Base-by-base conservation (phyloP, 2,113 vertebrate species). In the Neopipo cinnamomea region DNA sequence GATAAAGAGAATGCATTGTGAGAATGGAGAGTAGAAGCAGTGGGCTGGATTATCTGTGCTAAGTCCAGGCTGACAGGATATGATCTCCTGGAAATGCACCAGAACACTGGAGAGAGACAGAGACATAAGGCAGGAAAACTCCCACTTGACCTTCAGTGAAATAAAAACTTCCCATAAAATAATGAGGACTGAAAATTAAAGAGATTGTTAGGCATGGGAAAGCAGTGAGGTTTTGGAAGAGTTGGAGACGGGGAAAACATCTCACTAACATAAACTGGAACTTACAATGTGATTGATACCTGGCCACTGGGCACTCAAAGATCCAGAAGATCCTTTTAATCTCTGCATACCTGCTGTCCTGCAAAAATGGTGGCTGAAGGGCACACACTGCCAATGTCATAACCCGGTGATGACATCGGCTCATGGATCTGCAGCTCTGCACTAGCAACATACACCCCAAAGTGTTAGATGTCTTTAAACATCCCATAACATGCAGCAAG, bases 341-440 rank as follows among this genome's bases (percentile, higher is more conserved):
- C 14, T 39, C 46, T 74, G 50, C 66, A 74, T 27, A 24, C 66
- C 61, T 47, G 37, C 33, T 91, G 25, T 71, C 31, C 53, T 58
- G 41, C 42, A 83, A 50, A 88, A 88, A 28, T 5, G 55, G 37
- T 8, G 22, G 30, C 75, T 61, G 59, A 37, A 86, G 61, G 56
- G 37, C 37, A 44, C 8, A 39, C 2, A 8, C 13, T 15, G 50
- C 41, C 30, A 23, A 67, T 0, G 1, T 4, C 24, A 49, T 28
- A 47, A 72, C 30, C 52, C 12, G 25, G 18, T 0, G 1, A 53
- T 61, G 71, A 39, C 33, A 8, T 0, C 5, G 52, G 15, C 12
- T 58, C 30, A 6, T 21, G 35, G 1, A 1, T 47, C 37, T 88
- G 50, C 49, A 88, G 33, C 30, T 91, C 65, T 78, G 46, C 23